Base-by-base conservation (phyloP, 2,888 invertebrate species). In the Gerosis bhagava region DNA sequence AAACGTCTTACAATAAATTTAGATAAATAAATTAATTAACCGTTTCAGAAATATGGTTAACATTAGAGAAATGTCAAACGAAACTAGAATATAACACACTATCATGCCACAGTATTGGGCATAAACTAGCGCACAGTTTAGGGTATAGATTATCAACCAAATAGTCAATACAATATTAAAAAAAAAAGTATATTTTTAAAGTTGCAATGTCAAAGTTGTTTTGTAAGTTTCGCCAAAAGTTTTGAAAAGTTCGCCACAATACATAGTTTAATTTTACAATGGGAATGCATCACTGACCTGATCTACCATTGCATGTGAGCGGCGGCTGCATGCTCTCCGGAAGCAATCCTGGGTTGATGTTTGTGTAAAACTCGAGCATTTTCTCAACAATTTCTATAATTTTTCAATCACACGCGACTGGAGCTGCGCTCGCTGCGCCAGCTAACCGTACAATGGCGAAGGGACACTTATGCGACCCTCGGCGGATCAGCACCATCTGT, bases 321-420 rank as follows among this genome's bases (percentile, higher is more conserved):
- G 90, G 90, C 43, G 90, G 89, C 73, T 91, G 86, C 77, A 86
- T 77, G 45, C 81, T 81, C 56, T 92, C 92, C 61, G 89, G 91
- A 73, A 92, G 80, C 84, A 92, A 89, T 77, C 89, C 89, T 52
- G 91, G 70, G 61, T 90, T 91, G 57, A 92, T 83, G 67, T 91
- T 92, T 47, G 93, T 91, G 73, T 93, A 93, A 78, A 93, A 93
- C 75, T 93, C 93, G 84, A 93, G 90, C 93, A 93, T 93, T 70
- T 80, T 90, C 63, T 70, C 46, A 70, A 66, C 59, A 57, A 35
- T 52, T 55, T 1, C 24, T 67, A 66, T 65, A 31, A 6, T n/a
- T n/a, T n/a, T n/a, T n/a, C n/a, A n/a, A n/a, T n/a, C 42, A 32
- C 45, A 42, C 51, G 28, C 41, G 34, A 52, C 59, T 51, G 60